phyloP scores from a whole-genome alignment of 2,797 vertebrate genomes.

The Aeoliscus strigatus region DNA sequence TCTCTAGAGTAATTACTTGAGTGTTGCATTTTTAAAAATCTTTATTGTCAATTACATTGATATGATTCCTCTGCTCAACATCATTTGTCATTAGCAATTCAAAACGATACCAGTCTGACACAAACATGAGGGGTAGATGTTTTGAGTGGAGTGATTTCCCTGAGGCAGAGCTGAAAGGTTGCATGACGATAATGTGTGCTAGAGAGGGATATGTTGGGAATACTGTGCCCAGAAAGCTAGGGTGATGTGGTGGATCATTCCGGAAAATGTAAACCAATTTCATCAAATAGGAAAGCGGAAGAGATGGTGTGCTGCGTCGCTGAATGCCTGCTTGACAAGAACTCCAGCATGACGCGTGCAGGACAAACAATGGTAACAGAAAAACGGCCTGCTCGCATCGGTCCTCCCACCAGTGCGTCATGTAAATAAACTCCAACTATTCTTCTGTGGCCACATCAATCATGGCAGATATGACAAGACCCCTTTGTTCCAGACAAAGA shows the following conservation, averaged over 20 bases:
- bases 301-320: conserved; percentile 26
- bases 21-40: conserved; percentile 40
- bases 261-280: conserved; percentile 49
- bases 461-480: conserved; percentile 71
- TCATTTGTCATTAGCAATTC: conserved; percentile 43
- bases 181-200: conserved; percentile 34
- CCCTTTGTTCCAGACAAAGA: conserved; percentile 72
- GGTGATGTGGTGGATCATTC: conserved; percentile 34
- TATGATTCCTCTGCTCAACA: conserved; percentile 43
- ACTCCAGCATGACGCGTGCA: conserved; percentile 20
- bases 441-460: conserved; percentile 72
- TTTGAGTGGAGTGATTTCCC: conserved; percentile 41
- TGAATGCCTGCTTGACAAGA: conserved; percentile 33
- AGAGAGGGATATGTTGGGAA: conserved; percentile 22
- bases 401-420: conserved; percentile 55
- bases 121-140: conserved; percentile 34
- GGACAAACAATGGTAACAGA: conserved; percentile 50
- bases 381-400: conserved; percentile 28
- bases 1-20: conserved; percentile 50
- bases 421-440: conserved; percentile 77
- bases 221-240: conserved; percentile 21
- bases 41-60: conserved; percentile 42
- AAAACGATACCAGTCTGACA: no score
- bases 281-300: conserved; percentile 25
- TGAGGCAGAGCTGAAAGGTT: no score